Base-by-base conservation (phyloP, 1,140 invertebrate genomes). In the Rhyzopertha dominica region DNA sequence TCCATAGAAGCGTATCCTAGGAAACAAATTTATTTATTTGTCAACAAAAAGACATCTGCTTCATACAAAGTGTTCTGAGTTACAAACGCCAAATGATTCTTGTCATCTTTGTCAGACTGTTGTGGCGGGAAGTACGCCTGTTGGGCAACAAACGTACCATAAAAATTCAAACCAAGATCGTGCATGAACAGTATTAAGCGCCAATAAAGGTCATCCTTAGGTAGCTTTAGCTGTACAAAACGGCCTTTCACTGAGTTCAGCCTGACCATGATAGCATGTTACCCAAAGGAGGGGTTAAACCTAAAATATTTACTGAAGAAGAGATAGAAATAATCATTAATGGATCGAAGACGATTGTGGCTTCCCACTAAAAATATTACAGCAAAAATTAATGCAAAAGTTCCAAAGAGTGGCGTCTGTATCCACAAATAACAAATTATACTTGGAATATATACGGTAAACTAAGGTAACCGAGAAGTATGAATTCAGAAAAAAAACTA, bases 141-240 rank as follows among this genome's bases (percentile, higher is more conserved):
- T n/a, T n/a, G n/a, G n/a, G n/a, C n/a, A n/a, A n/a, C n/a, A n/a
- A n/a, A n/a, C n/a, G n/a, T n/a, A n/a, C n/a, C n/a, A n/a, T n/a
- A n/a, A n/a, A n/a, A n/a, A n/a, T n/a, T n/a, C n/a, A n/a, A n/a
- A n/a, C n/a, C n/a, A n/a, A n/a, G n/a, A n/a, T n/a, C n/a, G n/a
- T n/a, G n/a, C n/a, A n/a, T n/a, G n/a, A n/a, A n/a, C n/a, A n/a
- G n/a, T n/a, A n/a, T n/a, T n/a, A n/a, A n/a, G n/a, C n/a, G n/a
- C n/a, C n/a, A n/a, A n/a, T n/a, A n/a, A n/a, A n/a, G 38, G n/a
- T n/a, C n/a, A n/a, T n/a, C n/a, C n/a, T n/a, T n/a, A n/a, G n/a
- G 38, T 40, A 14, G 22, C n/a, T n/a, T 40, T 40, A 10, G n/a
- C 22, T 12, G n/a, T n/a, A 40, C 24, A 40, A 40, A 19, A 40